These are phyloP conservation scores for Drosophila pegasa DNA, from an alignment of 2,888 invertebrate species.

Conservation along the genomic window DNA sequence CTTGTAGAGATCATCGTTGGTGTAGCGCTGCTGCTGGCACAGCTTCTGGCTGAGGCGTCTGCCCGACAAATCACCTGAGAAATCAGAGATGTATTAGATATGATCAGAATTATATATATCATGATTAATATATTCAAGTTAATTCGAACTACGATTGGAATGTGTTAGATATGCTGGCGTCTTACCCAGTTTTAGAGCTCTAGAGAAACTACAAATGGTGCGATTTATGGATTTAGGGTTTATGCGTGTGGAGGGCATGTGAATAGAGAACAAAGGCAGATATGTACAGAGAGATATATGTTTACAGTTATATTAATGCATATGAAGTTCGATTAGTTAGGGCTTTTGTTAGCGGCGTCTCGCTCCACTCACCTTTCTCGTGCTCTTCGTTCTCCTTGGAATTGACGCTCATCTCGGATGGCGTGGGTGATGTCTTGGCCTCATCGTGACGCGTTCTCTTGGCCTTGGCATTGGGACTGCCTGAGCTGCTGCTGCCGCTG, in stretches of 20 bases:
- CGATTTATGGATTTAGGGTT: conserved; percentile 20
- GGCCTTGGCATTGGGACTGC: conserved; percentile 45
- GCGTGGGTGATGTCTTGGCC: conserved; percentile 81
- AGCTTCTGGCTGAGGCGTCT: conserved; percentile 67
- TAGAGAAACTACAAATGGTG: conserved; percentile 17
- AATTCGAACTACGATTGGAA: neutral
- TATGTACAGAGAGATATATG: conserved; percentile 9
- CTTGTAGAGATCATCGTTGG: conserved; percentile 90
- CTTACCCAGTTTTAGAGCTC: conserved; percentile 34
- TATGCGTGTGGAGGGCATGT: conserved; percentile 45
- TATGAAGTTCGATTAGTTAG: neutral
- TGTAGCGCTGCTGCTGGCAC: conserved; percentile 87
- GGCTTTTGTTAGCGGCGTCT: neutral
- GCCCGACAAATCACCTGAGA: conserved; percentile 43
- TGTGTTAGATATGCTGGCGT: conserved; percentile 1
- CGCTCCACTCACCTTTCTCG: conserved; percentile 49
- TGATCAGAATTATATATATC: conserved; percentile 5
- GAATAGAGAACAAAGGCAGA: conserved; percentile 24
- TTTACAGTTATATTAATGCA: neutral
- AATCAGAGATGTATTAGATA: neutral
- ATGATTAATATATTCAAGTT: neutral
- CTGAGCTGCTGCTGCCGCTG: conserved; percentile 40
- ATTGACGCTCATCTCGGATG: conserved; percentile 82
- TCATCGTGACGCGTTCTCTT: conserved; percentile 54
- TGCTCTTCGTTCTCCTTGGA: conserved; percentile 83